Evolutionary conservation across 2,113 vertebrate species (phyloP), one percentile per base, ranked within the genome.

Genomic region (Phalacrocorax carbo): DNA sequence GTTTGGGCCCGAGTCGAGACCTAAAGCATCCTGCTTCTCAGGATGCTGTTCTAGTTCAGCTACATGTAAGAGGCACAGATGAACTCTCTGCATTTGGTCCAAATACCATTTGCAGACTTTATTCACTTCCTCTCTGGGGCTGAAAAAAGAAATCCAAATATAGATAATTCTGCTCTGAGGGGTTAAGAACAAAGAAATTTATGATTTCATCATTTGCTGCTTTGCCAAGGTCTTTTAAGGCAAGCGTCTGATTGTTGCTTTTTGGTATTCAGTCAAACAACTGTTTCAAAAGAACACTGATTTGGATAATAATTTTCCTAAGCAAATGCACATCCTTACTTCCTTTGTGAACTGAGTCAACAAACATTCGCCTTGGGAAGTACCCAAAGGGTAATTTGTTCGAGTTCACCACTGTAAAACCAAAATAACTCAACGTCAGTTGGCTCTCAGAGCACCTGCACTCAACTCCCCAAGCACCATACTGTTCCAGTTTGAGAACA

Each of bases 281-380:
- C 94, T 68, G 86, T 96, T 97, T 98, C 87, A 97, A 97, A 97
- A 97, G 96, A 96, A 97, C 96, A 85, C 87, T 97, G 96, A 98
- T 98, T 97, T 97, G 97, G 90, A 93, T 98, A 97, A 98, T 97
- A 94, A 98, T 97, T 98, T 97, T 97, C 96, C 94, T 91, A 96
- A 97, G 95, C 96, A 97, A 97, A 98, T 93, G 97, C 97, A 96
- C 95, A 98, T 97, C 95, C 82, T 94, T 96, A 96, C 97, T 97
- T 98, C 96, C 96, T 97, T 96, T 98, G 82, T 97, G 96, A 98
- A 94, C 68, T 5, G 23, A 98, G 94, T 97, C 98, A 98, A 97
- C 97, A 98, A 98, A 98, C 86, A 90, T 75, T 77, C 94, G 95
- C 88, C 94, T 97, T 97, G 96, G 95, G 96, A 97, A 93, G 95